Base-by-base conservation (phyloP, 1,140 invertebrate species). In the Alviniconcha marisindica region DNA sequence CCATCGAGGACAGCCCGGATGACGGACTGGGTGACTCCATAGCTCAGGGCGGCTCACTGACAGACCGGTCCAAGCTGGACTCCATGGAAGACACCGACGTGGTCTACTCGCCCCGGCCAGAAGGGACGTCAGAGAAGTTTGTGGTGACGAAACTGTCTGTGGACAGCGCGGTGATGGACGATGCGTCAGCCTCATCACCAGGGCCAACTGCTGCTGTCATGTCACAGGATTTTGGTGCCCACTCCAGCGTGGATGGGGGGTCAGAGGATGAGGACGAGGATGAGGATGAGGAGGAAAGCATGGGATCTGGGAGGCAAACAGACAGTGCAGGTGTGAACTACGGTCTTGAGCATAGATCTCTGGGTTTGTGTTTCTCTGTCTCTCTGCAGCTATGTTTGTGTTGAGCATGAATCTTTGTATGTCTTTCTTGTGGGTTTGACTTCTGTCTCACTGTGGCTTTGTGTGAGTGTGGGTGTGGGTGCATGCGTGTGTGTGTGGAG, bases 71-170 rank as follows among this genome's bases (percentile, higher is more conserved):
- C 14, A 91, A 92, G 74, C 83, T 88, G 18, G 89, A 90, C 82
- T 91, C 90, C 1, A 85, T 87, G 18, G 89, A 85, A 15, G 88
- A 91, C 77, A 88, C 86, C 21, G 89, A 92, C 83, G 44, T 84
- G 83, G 77, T 91, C 86, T 33, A 88, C 88, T 77, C 77, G 82
- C 48, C 87, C 89, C 24, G 84, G 73, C 83, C 86, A 24, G 88
- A 89, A 28, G 86, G 91, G 77, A 87, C 90, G 84, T 81, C 86
- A 77, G 91, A 90, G 33, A 88, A 90, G n/a, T 86, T 91, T 76
- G 88, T 93, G 36, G 89, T 93, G 24, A 93, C 93, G 36, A 94
- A 94, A 88, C 89, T 94, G 73, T 94, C 94, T 38, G 90, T 94
- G 76, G 94, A 94, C 87, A 94, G 93, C 89, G 93, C 88, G 7